phyloP scores from a whole-genome alignment of 92 coral and sea anemone genomes.

The Zoanthus sociatus region DNA sequence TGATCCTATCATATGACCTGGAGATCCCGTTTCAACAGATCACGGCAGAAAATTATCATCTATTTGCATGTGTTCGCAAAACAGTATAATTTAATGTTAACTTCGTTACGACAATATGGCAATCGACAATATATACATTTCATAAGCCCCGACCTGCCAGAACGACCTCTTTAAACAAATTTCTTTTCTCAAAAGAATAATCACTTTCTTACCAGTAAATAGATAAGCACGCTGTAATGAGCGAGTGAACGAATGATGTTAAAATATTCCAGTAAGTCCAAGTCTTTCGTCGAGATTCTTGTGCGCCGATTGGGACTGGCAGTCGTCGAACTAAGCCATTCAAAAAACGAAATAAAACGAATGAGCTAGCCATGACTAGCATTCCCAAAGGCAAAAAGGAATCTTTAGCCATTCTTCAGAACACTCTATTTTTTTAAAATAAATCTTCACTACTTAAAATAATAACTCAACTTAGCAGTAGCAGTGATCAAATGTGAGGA shows the following conservation, averaged over 20 bases:
- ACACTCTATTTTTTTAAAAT: background rate
- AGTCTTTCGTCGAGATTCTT: constrained; percentile 30
- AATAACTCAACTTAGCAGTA: background rate
- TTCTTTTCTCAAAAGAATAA: background rate
- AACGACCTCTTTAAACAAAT: background rate
- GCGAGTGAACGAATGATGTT: constrained; percentile 30
- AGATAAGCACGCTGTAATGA: constrained; percentile 39
- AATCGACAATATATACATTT: background rate
- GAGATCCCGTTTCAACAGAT: background rate
- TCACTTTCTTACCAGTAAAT: constrained; percentile 36
- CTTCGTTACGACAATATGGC: background rate
- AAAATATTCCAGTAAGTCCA: constrained; percentile 37
- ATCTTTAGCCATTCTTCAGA: background rate
- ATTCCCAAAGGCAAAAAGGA: constrained; percentile 21
- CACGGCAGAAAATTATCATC: background rate
- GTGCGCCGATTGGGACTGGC: constrained; percentile 24
- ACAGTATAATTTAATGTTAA: background rate
- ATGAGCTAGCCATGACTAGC: constrained; percentile 22
- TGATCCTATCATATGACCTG: background rate
- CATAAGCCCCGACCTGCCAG: background rate
- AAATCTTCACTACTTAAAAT: too few relatives aligned
- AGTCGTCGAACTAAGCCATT: constrained; percentile 1
- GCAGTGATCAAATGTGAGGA: too few relatives aligned
- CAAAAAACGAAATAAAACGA: constrained; percentile 33
- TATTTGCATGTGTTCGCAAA: constrained; percentile 11